Evolutionary conservation across 2,888 invertebrate species (phyloP).

Genomic region (Tenthredo distinguenda): DNA sequence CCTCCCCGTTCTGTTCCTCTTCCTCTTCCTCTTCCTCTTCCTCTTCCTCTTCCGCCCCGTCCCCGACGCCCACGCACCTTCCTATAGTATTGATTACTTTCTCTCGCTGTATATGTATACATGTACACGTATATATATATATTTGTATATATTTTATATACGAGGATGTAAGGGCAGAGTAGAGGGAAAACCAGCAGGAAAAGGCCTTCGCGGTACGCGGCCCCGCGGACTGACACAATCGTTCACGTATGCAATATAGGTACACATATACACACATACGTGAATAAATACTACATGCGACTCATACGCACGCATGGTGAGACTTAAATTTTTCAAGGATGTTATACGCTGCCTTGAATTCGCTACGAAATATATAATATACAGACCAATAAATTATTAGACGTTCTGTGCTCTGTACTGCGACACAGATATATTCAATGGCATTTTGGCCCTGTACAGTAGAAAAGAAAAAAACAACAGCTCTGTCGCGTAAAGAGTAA

Average conservation of each 20-base stretch:
- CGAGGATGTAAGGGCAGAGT: slow-evolving; percentile 48
- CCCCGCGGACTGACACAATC: neutral
- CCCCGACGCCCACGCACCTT: slow-evolving; percentile 69
- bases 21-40: slow-evolving; percentile 54
- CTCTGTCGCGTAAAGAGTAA: too few species aligned
- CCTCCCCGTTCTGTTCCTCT: slow-evolving; percentile 20
- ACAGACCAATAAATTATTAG: too few species aligned
- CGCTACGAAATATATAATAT: neutral
- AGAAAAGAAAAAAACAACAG: too few species aligned
- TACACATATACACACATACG: neutral
- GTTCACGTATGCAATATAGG: neutral
- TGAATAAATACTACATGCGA: neutral
- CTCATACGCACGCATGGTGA: neutral
- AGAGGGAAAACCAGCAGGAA: slow-evolving; percentile 51
- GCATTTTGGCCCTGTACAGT: too few species aligned
- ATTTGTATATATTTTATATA: slow-evolving; percentile 4
- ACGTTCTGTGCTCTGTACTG: too few species aligned
- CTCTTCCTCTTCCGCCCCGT: slow-evolving; percentile 30
- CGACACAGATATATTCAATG: too few species aligned
- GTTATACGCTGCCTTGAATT: neutral
- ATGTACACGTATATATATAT: neutral
- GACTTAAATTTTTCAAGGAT: slow-evolving; percentile 24
- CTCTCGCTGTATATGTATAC: slow-evolving; percentile 60
- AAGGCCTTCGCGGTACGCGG: slow-evolving; percentile 38
- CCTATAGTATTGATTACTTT: slow-evolving; percentile 76